Conservation (phyloP, 2,113 vertebrate genomes). For the Pluvialis apricaria region DNA sequence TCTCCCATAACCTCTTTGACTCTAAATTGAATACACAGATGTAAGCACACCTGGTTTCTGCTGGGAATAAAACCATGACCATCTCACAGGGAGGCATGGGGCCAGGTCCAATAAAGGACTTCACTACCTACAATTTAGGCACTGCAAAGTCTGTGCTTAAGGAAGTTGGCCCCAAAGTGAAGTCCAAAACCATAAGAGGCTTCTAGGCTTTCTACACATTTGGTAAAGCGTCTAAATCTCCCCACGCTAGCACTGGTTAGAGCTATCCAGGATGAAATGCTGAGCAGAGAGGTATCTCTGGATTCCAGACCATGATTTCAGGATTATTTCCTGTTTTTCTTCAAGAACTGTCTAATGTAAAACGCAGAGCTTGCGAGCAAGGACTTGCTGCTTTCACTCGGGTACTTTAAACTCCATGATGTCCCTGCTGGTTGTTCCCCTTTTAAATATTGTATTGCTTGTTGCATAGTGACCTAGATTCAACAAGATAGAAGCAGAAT, state of each 20-base stretch:
- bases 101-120: not conserved
- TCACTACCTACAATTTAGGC: not conserved
- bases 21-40: conserved; percentile 38
- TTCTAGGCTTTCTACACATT: not conserved
- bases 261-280: not conserved
- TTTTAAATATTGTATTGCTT: conserved; percentile 57
- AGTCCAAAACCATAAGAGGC: not conserved
- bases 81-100: not conserved
- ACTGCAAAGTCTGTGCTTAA: not conserved
- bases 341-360: not conserved
- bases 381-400: not conserved
- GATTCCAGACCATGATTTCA: not conserved
- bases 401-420: not conserved
- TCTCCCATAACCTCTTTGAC: conserved; percentile 1
- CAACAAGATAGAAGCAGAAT: conserved; percentile 12
- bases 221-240: not conserved
- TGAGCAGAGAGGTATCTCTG: not conserved
- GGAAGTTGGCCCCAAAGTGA: not conserved
- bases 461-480: conserved; percentile 53
- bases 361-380: not conserved
- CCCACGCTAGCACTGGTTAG: not conserved
- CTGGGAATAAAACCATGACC: conserved; percentile 33
- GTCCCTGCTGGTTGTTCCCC: not conserved
- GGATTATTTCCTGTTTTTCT: not conserved
- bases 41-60: conserved; percentile 61